Evolutionary conservation across 2,888 invertebrate genomes (phyloP).

Genomic region (Drosophila peninsularis): DNA sequence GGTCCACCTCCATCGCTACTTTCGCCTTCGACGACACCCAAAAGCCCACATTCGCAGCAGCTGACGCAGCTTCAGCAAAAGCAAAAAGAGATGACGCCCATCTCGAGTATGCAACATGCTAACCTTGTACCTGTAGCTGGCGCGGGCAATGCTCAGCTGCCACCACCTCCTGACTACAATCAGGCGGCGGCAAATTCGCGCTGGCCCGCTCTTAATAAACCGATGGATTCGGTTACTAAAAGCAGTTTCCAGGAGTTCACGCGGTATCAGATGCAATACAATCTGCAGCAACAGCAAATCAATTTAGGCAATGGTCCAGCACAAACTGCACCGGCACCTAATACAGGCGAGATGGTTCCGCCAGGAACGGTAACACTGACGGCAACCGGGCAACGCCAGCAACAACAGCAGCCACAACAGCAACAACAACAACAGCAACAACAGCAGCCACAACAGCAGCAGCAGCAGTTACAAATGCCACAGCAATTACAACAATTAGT

Average conservation of each 20-base stretch:
- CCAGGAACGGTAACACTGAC: slow-evolving; percentile 42
- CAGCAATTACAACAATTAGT: slow-evolving; percentile 25
- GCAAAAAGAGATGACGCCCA: slow-evolving; percentile 52
- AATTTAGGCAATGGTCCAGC: slow-evolving; percentile 82
- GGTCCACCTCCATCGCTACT: slow-evolving; percentile 68
- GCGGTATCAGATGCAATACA: slow-evolving; percentile 88
- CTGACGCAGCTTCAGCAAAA: slow-evolving; percentile 56
- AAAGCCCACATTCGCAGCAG: slow-evolving; percentile 71
- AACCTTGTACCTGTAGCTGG: slow-evolving; percentile 74
- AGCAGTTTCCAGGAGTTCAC: slow-evolving; percentile 88
- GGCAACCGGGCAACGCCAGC: slow-evolving; percentile 37
- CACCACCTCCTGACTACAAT: slow-evolving; percentile 80
- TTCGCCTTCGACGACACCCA: slow-evolving; percentile 78
- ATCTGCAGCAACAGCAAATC: slow-evolving; percentile 86
- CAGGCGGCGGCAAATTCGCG: slow-evolving; percentile 83
- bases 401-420: too few species aligned
- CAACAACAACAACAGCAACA: too few species aligned
- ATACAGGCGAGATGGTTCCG: slow-evolving; percentile 29
- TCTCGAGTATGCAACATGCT: slow-evolving; percentile 60
- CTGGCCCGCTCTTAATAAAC: slow-evolving; percentile 85
- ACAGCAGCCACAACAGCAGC: not conserved
- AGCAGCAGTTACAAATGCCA: slow-evolving; percentile 22
- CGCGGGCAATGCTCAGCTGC: slow-evolving; percentile 48
- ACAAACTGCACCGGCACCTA: slow-evolving; percentile 38
- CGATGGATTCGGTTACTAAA: slow-evolving; percentile 88